These are phyloP conservation scores for Teleogryllus occipitalis DNA, from an alignment of 1,140 invertebrate species.

Conservation along the genomic window DNA sequence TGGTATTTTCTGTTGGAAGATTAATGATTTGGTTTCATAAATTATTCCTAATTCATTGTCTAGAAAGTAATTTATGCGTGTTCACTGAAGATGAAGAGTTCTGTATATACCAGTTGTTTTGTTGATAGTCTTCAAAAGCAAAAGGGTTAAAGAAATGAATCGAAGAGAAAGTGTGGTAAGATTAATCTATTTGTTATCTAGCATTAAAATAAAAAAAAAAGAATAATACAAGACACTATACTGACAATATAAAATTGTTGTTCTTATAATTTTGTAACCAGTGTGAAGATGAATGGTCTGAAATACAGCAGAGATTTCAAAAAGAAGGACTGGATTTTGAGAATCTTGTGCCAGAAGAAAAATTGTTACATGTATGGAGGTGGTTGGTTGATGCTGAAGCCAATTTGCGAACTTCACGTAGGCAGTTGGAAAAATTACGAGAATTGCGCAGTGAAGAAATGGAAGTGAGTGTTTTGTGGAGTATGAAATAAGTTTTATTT, in stretches of 20 bases:
- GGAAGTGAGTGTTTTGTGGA: slow-evolving; percentile 25
- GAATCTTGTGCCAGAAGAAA: slow-evolving; percentile 29
- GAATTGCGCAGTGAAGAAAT: slow-evolving; percentile 35
- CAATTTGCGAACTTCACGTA: slow-evolving; percentile 34
- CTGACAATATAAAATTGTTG: background rate
- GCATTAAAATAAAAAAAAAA: too few relatives aligned
- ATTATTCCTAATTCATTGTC: too few relatives aligned
- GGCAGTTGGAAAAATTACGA: slow-evolving; percentile 36
- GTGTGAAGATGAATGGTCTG: slow-evolving; percentile 34
- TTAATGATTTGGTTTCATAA: too few relatives aligned
- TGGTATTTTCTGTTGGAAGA: too few relatives aligned
- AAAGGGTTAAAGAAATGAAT: slow-evolving; percentile 12
- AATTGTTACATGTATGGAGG: slow-evolving; percentile 35
- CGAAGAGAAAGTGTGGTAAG: slow-evolving; percentile 13
- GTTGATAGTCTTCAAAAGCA: background rate
- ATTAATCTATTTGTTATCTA: background rate
- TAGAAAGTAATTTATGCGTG: background rate
- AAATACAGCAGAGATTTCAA: slow-evolving; percentile 31
- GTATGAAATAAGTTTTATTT: too few relatives aligned
- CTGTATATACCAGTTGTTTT: background rate
- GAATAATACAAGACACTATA: too few relatives aligned
- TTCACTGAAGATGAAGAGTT: background rate
- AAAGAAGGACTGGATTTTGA: slow-evolving; percentile 33
- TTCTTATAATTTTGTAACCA: background rate
- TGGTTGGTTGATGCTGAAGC: slow-evolving; percentile 37